These are phyloP conservation scores for Epizoanthus scotinus DNA, from an alignment of 92 coral and sea anemone genomes.

Conservation along the genomic window DNA sequence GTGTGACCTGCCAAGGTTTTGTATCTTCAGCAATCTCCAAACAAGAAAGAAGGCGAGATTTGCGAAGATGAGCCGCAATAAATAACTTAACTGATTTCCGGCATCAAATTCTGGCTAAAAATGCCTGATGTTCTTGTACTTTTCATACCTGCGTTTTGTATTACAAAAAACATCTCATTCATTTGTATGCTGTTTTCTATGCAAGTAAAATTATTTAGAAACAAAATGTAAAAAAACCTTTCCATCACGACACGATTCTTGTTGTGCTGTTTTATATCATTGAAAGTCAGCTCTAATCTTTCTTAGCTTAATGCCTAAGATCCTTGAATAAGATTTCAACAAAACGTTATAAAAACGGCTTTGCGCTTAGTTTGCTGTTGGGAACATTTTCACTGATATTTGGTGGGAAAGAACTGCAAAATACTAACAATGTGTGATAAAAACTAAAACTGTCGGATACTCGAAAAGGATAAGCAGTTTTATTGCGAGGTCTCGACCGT, in stretches of 20 bases:
- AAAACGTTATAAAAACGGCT: not conserved
- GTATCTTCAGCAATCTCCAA: not conserved
- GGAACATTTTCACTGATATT: too few relatives aligned
- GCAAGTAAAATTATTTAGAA: not conserved
- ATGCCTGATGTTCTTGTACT: not conserved
- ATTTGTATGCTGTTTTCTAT: not conserved
- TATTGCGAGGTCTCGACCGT: not conserved
- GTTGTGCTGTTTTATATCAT: conserved; percentile 8
- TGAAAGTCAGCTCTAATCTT: not conserved
- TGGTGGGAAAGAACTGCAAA: too few relatives aligned
- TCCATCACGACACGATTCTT: conserved; percentile 2
- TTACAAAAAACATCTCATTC: not conserved
- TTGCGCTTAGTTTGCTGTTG: not conserved
- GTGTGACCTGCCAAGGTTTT: conserved; percentile 17
- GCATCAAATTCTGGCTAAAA: too few relatives aligned
- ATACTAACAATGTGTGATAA: too few relatives aligned
- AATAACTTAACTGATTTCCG: not conserved
- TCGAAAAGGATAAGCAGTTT: not conserved
- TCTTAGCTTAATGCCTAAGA: conserved; percentile 8
- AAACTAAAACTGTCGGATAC: too few relatives aligned
- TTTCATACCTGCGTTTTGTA: not conserved
- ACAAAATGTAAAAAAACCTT: not conserved
- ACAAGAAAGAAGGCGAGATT: not conserved
- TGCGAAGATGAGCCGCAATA: not conserved
- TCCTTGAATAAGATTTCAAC: not conserved